phyloP scores from a whole-genome alignment of 2,113 vertebrate genomes.

The Mesembrinibis cayennensis region DNA sequence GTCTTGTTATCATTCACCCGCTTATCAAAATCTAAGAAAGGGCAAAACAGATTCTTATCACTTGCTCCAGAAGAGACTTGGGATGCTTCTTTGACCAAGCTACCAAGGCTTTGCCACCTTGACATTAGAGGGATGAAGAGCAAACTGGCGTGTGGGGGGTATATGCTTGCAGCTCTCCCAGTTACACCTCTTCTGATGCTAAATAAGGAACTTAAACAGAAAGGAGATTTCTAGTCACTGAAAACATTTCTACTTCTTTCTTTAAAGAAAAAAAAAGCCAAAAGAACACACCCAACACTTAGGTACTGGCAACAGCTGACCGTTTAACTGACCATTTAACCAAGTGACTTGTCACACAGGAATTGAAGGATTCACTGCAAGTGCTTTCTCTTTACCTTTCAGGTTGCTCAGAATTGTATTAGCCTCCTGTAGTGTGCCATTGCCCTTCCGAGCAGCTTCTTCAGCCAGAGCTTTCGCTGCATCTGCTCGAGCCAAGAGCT shows the following conservation, averaged over 20 bases:
- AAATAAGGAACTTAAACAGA: background rate
- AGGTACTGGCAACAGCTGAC: background rate
- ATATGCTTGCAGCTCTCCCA: background rate
- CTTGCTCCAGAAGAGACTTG: background rate
- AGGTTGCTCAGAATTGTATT: conserved; percentile 89
- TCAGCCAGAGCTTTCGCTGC: conserved; percentile 94
- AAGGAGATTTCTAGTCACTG: background rate
- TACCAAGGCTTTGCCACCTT: background rate
- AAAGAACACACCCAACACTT: background rate
- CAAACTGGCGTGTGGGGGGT: background rate
- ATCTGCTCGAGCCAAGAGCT: conserved; percentile 92
- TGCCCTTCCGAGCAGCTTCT: conserved; percentile 90
- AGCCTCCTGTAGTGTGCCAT: conserved; percentile 87
- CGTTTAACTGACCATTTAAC: background rate
- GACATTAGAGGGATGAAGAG: background rate
- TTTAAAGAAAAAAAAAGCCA: background rate
- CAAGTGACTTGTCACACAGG: no score
- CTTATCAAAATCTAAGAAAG: conserved; percentile 86
- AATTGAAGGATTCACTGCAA: background rate
- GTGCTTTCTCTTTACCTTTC: conserved; percentile 76
- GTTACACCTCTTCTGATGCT: background rate
- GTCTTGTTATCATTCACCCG: conserved; percentile 98
- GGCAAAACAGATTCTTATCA: background rate
- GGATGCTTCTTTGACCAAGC: background rate
- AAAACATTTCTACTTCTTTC: background rate